Evolutionary conservation across 2,888 invertebrate genomes (phyloP), one percentile per base, ranked within the genome.

Genomic region (Hanleya hanleyi): DNA sequence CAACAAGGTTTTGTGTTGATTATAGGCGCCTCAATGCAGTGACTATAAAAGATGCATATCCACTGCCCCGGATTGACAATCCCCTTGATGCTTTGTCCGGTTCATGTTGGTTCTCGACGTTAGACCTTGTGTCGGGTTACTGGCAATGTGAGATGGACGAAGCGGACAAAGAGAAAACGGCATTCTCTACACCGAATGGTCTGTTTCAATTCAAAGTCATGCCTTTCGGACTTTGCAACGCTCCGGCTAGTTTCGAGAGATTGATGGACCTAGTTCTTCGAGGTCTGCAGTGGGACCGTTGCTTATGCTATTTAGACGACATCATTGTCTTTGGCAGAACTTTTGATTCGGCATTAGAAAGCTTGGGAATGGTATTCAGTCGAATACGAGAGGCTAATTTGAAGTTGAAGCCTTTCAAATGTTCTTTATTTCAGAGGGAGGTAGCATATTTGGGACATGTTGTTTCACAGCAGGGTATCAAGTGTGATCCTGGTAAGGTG

Each of bases 371-470:
- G n/a, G n/a, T n/a, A n/a, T n/a, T n/a, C n/a, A n/a, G n/a, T n/a
- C n/a, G n/a, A n/a, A n/a, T n/a, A n/a, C n/a, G 41, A 41, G 41
- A 18, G 6, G 79, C 77, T 33, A 75, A 74, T 35, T 67, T 86
- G 32, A 81, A 74, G 47, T 36, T 84, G 15, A 79, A 82, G 57
- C 76, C 78, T 1, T 71, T 51, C 29, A 85, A 85, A 71, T 82
- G 83, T 68, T 22, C 35, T 35, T 68, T 81, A 5, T 75, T 75
- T 51, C 70, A 67, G 33, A 64, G 32, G 22, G 65, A 69, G 67
- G 50, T 73, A 1, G n/a, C 36, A 3, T 74, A 69, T 69, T 47
- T 76, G 41, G 76, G 76, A 0, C 74, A 71, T 66, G 50, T 51
- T 6, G 73, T 73, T 4, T 41, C 50, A 1, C 22, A 62, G 38